These are phyloP conservation scores for Trochalopteron elliotii DNA, from an alignment of 2,113 vertebrate genomes.

Conservation along the genomic window DNA sequence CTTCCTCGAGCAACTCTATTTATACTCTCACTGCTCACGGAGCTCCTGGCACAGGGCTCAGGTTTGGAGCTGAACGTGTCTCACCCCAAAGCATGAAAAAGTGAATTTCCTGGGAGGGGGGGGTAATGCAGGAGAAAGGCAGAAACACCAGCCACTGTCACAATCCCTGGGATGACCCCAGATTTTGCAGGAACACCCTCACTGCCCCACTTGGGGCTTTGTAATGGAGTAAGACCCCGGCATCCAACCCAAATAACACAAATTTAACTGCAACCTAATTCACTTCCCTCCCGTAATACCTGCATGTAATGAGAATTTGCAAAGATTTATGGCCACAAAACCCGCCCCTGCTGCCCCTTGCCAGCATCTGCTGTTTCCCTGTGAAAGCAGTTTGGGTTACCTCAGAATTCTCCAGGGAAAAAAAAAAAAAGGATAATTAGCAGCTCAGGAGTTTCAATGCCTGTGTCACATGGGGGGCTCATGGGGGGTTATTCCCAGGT, in stretches of 20 bases:
- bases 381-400: constrained; percentile 20
- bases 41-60: background rate
- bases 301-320: constrained; percentile 26
- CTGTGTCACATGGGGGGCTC: background rate
- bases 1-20: background rate
- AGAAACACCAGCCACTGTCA: background rate
- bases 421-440: constrained; percentile 19
- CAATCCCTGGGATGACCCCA: accelerated
- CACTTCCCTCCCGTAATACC: constrained; percentile 1
- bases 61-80: background rate
- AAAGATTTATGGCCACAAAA: constrained; percentile 51
- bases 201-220: background rate
- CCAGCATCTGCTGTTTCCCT: background rate
- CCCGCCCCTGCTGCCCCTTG: background rate
- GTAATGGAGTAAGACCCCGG: accelerated
- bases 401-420: background rate
- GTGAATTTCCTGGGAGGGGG: background rate
- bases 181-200: background rate
- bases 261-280: background rate
- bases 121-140: background rate
- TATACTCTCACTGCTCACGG: background rate
- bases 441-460: constrained; percentile 33
- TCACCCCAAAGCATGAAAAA: background rate
- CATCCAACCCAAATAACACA: background rate
- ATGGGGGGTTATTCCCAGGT: background rate